Evolutionary conservation across 2,888 invertebrate genomes (phyloP).

Genomic region (Schrankia costaestrigalis): DNA sequence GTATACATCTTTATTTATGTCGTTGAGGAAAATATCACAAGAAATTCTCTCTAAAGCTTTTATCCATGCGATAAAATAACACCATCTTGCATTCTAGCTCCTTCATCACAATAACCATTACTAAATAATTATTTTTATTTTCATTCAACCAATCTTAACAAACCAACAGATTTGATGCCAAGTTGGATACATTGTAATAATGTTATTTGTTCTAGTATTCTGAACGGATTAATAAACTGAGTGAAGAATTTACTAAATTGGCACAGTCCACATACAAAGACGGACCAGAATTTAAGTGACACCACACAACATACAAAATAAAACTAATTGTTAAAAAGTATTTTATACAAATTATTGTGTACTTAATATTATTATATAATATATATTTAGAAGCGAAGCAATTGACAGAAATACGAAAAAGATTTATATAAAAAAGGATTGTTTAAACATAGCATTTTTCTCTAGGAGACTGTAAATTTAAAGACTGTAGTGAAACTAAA

Average conservation of each 20-base stretch:
- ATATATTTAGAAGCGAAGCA: not conserved
- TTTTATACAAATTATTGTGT: conserved; percentile 8
- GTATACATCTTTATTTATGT: too few species aligned
- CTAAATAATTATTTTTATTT: too few species aligned
- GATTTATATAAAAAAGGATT: conserved; percentile 7
- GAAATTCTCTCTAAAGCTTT: too few species aligned
- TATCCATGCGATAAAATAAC: too few species aligned
- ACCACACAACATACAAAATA: conserved; percentile 1
- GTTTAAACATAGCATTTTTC: conserved; percentile 15
- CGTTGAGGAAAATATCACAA: too few species aligned
- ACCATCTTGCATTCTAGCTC: too few species aligned
- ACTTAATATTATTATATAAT: conserved; percentile 1
- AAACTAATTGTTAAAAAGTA: conserved; percentile 9
- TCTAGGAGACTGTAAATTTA: conserved; percentile 12
- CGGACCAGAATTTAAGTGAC: conserved; percentile 37
- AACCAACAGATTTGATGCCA: too few species aligned
- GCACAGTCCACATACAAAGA: conserved; percentile 55
- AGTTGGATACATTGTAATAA: not conserved
- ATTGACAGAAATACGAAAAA: conserved; percentile 17
- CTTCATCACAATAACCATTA: too few species aligned
- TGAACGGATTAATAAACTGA: conserved; percentile 62
- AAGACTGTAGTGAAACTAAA: conserved; percentile 30
- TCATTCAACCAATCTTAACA: too few species aligned
- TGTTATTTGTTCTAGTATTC: conserved; percentile 50
- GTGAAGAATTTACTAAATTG: conserved; percentile 59